Evolutionary conservation across 2,797 vertebrate genomes (phyloP), one percentile per base, ranked within the genome.

Genomic region (Gephyroberyx darwinii): DNA sequence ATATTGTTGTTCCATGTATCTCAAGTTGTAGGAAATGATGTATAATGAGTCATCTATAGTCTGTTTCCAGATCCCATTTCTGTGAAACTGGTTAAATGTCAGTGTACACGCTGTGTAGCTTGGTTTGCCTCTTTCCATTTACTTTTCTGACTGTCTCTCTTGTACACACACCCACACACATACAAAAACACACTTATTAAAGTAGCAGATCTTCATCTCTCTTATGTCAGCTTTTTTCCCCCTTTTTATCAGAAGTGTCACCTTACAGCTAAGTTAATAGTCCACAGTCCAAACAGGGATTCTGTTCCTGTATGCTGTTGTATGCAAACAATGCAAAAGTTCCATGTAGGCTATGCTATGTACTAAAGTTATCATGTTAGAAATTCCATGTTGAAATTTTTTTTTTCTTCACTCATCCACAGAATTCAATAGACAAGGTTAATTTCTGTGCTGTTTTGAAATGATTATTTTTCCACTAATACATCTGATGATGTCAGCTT

Each of bases 161-260:
- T 35, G 26, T 57, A 19, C 3, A 26, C 31, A 50, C 41, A 48
- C 43, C 13, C 35, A 33, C 64, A 55, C 19, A 39, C 14, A 64
- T 20, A 14, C 45, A 48, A 16, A 16, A 43, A 57, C 58, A 39
- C 31, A 57, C 47, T 39, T 43, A 55, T 69, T 53, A 67, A 65
- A 45, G 50, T 53, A 66, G 75, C 69, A 75, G 56, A 75, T 75
- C 26, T 65, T 22, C 53, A 74, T 80, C 71, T 47, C 20, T 39
- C 64, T 54, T 37, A 19, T 43, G 81, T 80, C 71, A 70, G 65
- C 71, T 35, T 39, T 70, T 69, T 53, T 17, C 35, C 50, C 50
- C 26, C 26, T 26, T 26, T 26, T 39, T 56, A 48, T 58, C 43
- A 51, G 16, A 37, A 8, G 16, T 55, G 17, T 72, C 59, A 65